Percentiles rank a stretch among this genome's conserved stretches.
These are phyloP conservation scores for Cyanoderma ruficeps DNA, from an alignment of 2,113 vertebrate genomes.

Conservation along the genomic window DNA sequence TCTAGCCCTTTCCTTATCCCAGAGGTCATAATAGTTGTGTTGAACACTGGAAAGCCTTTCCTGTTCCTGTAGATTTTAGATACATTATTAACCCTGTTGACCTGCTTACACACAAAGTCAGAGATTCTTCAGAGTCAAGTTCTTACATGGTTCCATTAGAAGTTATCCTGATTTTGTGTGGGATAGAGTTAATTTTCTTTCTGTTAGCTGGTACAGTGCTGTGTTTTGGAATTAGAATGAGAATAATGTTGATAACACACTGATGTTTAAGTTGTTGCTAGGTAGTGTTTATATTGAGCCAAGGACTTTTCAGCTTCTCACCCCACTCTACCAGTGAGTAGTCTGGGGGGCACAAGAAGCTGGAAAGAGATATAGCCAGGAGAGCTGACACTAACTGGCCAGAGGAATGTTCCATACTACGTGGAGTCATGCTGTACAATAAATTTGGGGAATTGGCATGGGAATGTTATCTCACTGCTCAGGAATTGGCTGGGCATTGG, in stretches of 20 bases:
- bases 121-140: background rate
- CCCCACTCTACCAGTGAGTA: background rate
- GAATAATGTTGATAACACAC: background rate
- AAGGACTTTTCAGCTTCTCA: background rate
- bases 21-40: background rate
- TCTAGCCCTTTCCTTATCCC: background rate
- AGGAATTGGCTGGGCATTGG: background rate
- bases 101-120: background rate
- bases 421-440: rapidly evolving
- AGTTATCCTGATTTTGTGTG: background rate
- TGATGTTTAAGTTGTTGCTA: background rate
- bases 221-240: background rate
- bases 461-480: background rate
- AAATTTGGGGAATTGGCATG: background rate
- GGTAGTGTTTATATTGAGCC: background rate
- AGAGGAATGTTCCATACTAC: background rate
- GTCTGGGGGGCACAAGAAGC: background rate
- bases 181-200: background rate
- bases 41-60: background rate
- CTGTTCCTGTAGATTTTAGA: background rate
- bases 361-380: background rate
- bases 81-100: background rate
- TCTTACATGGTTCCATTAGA: background rate
- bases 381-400: background rate
- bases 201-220: background rate